Percentiles rank a stretch among this genome's conserved stretches.
Evolutionary conservation across 30 jellyfish, hydroid and myxozoan species (phyloP).

Genomic region (Aurelia aurita complex sp. Pacific): DNA sequence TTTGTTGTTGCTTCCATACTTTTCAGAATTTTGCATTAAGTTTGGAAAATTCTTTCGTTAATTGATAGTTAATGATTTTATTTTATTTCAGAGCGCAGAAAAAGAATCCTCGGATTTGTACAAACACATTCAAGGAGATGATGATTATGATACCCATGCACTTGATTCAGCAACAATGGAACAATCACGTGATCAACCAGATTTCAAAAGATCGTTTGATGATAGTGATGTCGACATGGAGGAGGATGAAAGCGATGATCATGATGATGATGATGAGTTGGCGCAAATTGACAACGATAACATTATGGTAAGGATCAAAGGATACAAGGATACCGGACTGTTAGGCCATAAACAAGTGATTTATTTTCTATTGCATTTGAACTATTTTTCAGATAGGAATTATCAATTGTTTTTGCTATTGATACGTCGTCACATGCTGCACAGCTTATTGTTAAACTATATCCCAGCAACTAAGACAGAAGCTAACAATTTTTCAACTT

Average conservation of each 20-base stretch:
- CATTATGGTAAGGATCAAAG: too few relatives aligned
- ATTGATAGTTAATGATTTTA: slow-evolving; percentile 7
- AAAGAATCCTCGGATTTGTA: slow-evolving; percentile 52
- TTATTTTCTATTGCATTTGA: too few relatives aligned
- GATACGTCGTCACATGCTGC: too few relatives aligned
- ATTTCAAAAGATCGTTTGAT: not conserved
- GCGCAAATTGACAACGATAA: too few relatives aligned
- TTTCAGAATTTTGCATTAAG: too few relatives aligned
- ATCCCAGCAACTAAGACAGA: too few relatives aligned
- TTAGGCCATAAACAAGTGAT: too few relatives aligned
- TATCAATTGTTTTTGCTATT: too few relatives aligned
- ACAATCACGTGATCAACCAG: slow-evolving; percentile 50
- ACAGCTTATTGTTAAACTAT: too few relatives aligned
- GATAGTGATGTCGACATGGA: slow-evolving; percentile 55
- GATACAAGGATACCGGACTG: too few relatives aligned
- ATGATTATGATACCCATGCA: slow-evolving; percentile 64
- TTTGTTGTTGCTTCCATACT: too few relatives aligned
- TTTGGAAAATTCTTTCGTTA: not conserved
- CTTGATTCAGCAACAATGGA: slow-evolving; percentile 86
- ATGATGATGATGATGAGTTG: slow-evolving; percentile 4
- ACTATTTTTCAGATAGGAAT: too few relatives aligned
- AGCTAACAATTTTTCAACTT: not conserved
- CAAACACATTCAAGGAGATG: slow-evolving; percentile 72
- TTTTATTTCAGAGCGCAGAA: not conserved
- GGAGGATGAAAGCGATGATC: slow-evolving; percentile 30